Evolutionary conservation across 2,797 vertebrate genomes (phyloP).

Genomic region (Sebastolobus altivelis): DNA sequence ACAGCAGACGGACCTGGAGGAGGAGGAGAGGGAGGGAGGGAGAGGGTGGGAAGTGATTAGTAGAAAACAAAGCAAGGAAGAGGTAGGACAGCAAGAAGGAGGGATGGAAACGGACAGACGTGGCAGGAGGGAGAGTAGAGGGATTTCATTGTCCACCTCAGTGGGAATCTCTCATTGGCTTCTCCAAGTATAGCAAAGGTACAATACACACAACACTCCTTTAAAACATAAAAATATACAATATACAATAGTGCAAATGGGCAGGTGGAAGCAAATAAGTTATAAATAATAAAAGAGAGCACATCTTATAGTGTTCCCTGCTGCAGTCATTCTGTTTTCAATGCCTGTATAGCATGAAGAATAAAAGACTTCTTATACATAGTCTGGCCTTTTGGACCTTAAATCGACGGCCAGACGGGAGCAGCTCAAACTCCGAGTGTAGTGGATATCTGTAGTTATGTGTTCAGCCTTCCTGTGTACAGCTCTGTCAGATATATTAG

Average conservation of each 20-base stretch:
- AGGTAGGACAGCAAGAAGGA: too few relatives aligned
- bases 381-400: not conserved
- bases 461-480: not conserved
- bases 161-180: too few relatives aligned
- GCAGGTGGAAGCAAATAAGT: not conserved
- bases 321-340: not conserved
- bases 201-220: too few relatives aligned
- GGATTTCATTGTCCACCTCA: not conserved
- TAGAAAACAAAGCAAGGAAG: not conserved
- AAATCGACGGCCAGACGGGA: not conserved
- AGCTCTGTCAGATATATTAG: not conserved
- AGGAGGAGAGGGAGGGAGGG: not conserved
- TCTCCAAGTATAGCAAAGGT: too few relatives aligned
- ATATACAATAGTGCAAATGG: not conserved
- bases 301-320: not conserved
- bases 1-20: constrained; percentile 91
- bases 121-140: not conserved
- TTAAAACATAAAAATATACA: not conserved
- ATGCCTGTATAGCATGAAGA: not conserved
- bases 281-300: not conserved
- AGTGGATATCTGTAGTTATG: not conserved
- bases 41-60: not conserved
- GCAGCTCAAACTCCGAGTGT: not conserved
- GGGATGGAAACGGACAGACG: not conserved
- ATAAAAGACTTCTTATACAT: not conserved